A percentile compares a stretch with the other conserved stretches of the same genome.
phyloP scores from a whole-genome alignment of 2,113 vertebrate genomes.

The Helogale parvula region DNA sequence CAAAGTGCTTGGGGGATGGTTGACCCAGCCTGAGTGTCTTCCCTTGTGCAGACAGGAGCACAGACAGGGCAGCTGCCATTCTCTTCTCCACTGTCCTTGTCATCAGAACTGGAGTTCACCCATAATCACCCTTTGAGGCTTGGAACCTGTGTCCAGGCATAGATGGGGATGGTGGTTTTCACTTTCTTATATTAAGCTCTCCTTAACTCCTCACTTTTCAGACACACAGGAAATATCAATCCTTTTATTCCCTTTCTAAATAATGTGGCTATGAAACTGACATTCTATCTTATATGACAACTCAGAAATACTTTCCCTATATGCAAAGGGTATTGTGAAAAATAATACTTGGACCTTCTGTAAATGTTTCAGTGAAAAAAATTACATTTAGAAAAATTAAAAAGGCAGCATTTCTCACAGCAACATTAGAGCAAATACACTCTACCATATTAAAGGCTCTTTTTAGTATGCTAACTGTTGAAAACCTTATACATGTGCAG shows the following conservation, averaged over 20 bases:
- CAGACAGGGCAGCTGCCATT: background rate
- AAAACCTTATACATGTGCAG: background rate
- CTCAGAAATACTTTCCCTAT: background rate
- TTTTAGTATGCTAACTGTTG: constrained; percentile 38
- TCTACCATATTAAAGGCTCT: constrained; percentile 6
- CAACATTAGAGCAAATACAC: constrained; percentile 13
- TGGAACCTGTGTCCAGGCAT: background rate
- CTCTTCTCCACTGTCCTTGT: background rate
- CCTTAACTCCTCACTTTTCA: background rate
- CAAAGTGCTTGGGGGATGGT: background rate
- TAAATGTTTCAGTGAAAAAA: constrained; percentile 30
- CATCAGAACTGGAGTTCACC: background rate
- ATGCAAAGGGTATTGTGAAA: background rate
- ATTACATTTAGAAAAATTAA: constrained; percentile 8
- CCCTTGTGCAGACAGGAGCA: background rate
- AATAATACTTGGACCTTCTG: constrained; percentile 18
- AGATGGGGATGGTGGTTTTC: background rate
- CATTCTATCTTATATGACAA: background rate
- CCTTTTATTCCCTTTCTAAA: background rate
- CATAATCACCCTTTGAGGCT: background rate
- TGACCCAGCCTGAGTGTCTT: background rate
- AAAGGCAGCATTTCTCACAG: constrained; percentile 20
- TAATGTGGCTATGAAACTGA: background rate
- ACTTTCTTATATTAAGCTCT: background rate
- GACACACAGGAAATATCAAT: background rate